Base-by-base conservation (phyloP, 1,140 invertebrate species). In the Choristoneura fumiferana region DNA sequence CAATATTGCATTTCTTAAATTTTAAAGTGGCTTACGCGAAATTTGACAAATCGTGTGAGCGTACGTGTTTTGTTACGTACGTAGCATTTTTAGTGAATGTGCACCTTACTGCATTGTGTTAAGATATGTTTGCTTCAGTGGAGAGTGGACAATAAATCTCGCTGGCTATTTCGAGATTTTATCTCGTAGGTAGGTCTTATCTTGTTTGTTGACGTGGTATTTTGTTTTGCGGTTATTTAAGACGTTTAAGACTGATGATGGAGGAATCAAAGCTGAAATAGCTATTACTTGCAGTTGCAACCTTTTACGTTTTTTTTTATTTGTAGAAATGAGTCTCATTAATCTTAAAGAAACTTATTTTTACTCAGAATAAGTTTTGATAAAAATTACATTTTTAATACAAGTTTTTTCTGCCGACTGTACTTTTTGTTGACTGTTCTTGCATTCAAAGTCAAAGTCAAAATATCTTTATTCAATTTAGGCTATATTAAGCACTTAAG, bases 1-100 rank as follows among this genome's bases (percentile, higher is more conserved):
- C 43, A 49, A 49, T 49, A 49, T 49, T 49, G 43, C 43, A 49
- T 49, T 49, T 49, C 43, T 49, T 49, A 49, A 49, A 49, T 49
- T 49, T 18, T 49, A 49, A 49, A 49, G 43, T 49, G 43, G 43
- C 43, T 49, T 49, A 49, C 43, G 43, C 17, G 22, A 18, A 49
- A 49, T 49, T 49, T 49, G 43, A 49, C 43, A 49, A 49, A 49
- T 49, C 22, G 18, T 49, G 22, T 22, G 17, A 8, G 12, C 17
- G 43, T 49, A 49, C 43, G 43, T 49, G 43, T 2, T 49, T 10
- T 15, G 17, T 49, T 22, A 17, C 18, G 43, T 49, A n/a, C 18
- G 22, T 12, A 17, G n/a, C n/a, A 49, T 29, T 8, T 33, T 12
- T 6, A 0, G 9, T 18, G n/a, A n/a, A 49, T 49, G 4, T 49